Evolutionary conservation across 2,888 invertebrate species (phyloP).

Genomic region (Patella depressa): DNA sequence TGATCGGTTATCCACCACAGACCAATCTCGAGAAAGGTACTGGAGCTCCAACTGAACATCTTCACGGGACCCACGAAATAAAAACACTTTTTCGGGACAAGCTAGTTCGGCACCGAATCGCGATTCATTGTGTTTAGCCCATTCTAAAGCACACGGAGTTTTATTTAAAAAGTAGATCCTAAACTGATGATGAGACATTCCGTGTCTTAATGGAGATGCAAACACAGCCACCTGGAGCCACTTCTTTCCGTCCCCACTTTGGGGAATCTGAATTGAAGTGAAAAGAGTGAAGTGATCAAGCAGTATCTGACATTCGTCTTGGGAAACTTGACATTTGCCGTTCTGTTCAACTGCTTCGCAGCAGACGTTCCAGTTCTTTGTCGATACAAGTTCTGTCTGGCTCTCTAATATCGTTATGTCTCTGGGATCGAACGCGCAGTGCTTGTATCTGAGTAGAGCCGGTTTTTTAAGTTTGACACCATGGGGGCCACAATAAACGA

Average conservation of each 20-base stretch:
- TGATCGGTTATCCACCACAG: constrained; percentile 33
- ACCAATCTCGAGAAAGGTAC: constrained; percentile 50
- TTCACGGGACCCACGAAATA: constrained; percentile 42
- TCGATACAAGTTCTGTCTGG: constrained; percentile 42
- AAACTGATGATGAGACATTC: constrained; percentile 45
- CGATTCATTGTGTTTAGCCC: constrained; percentile 57
- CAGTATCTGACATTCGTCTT: constrained; percentile 45
- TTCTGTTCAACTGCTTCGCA: constrained; percentile 19
- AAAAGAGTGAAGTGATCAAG: constrained; percentile 47
- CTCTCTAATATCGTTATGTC: constrained; percentile 48
- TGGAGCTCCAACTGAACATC: constrained; percentile 31
- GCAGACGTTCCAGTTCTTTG: constrained; percentile 41
- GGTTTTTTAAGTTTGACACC: constrained; percentile 45
- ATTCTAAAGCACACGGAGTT: constrained; percentile 54
- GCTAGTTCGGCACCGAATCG: constrained; percentile 44
- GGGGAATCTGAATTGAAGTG: constrained; percentile 44
- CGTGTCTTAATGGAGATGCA: constrained; percentile 41
- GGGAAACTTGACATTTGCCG: constrained; percentile 26
- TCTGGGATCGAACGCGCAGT: constrained; percentile 49
- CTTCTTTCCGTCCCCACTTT: constrained; percentile 39
- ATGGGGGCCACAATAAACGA: constrained; percentile 53
- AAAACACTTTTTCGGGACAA: constrained; percentile 52
- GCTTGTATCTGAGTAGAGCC: constrained; percentile 43
- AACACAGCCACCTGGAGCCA: constrained; percentile 54
- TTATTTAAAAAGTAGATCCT: constrained; percentile 55